Base-by-base conservation (phyloP, 2,797 vertebrate species). In the Periophthalmus magnuspinnatus region DNA sequence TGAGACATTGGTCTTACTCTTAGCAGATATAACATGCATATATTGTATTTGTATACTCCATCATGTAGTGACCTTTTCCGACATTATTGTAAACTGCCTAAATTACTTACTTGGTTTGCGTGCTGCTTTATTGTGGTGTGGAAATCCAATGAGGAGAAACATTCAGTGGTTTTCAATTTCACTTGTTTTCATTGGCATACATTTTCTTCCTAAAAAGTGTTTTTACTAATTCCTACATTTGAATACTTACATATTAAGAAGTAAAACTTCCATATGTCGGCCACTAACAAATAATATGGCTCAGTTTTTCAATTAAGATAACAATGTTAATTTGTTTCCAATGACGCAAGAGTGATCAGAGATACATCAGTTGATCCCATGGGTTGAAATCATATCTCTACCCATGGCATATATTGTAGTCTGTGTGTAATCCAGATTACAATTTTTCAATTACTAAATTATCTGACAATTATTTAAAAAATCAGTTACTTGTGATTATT, bases 121-220 rank as follows among this genome's bases (percentile, higher is more conserved):
- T 80, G 80, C 77, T 74, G 87, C 84, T 79, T 79, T 74, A 86
- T 86, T 79, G 79, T 81, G 80, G 79, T 88, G 80, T 88, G 89
- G 82, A 76, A 88, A 68, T 76, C 76, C 80, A 34, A 72, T 81
- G 86, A 86, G 83, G 81, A 89, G 83, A 89, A 91, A 91, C 88
- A 81, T 79, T 84, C 70, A 84, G 68, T 78, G 59, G 81, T 78
- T 19, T 91, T 84, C 1, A 5, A 75, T 91, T 90, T 84, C 85
- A 74, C 81, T 80, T 81, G 82, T 90, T 82, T 65, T 68, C 61
- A 75, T 83, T 85, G 79, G 24, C 41, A 69, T 67, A 73, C 71
- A 24, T 47, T 56, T 80, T 81, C 65, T 67, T 83, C 82, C 75
- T n/a, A 55, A 52, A 45, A 24, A 32, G 10, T 52, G 48, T 14